Conservation (phyloP, 2,888 invertebrate genomes). For the Galerucella calmariensis region DNA sequence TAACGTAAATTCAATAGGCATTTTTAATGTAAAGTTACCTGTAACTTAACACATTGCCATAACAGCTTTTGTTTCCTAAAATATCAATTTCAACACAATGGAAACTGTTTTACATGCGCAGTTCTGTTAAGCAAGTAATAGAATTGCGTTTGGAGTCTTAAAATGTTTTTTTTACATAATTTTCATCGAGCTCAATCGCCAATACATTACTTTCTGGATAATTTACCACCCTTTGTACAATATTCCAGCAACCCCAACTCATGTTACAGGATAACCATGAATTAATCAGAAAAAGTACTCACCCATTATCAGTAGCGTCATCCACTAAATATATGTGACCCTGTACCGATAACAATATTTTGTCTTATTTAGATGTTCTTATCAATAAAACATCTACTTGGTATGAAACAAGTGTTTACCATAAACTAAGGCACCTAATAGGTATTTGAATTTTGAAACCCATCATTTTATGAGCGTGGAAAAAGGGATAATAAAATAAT, state of each 20-base stretch:
- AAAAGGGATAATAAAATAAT: too few species aligned
- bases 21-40: not conserved
- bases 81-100: constrained; percentile 23
- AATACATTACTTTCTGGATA: constrained; percentile 17
- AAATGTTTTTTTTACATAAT: not conserved
- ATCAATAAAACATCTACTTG: too few species aligned
- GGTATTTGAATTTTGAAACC: too few species aligned
- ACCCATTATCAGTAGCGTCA: not conserved
- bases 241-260: constrained; percentile 16
- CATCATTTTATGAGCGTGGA: too few species aligned
- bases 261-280: constrained; percentile 5
- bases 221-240: constrained; percentile 16
- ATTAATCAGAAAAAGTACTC: not conserved
- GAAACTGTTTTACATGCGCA: constrained; percentile 8
- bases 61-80: too few species aligned
- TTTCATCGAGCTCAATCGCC: not conserved
- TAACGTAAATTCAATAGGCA: not conserved
- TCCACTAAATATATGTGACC: too few species aligned
- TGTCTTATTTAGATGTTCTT: too few species aligned
- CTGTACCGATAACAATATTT: too few species aligned
- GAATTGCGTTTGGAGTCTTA: too few species aligned
- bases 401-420: too few species aligned
- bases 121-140: too few species aligned
- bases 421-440: too few species aligned
- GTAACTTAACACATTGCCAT: constrained; percentile 4